Conservation (phyloP, 1,140 invertebrate genomes). For the Bombyx mandarina region DNA sequence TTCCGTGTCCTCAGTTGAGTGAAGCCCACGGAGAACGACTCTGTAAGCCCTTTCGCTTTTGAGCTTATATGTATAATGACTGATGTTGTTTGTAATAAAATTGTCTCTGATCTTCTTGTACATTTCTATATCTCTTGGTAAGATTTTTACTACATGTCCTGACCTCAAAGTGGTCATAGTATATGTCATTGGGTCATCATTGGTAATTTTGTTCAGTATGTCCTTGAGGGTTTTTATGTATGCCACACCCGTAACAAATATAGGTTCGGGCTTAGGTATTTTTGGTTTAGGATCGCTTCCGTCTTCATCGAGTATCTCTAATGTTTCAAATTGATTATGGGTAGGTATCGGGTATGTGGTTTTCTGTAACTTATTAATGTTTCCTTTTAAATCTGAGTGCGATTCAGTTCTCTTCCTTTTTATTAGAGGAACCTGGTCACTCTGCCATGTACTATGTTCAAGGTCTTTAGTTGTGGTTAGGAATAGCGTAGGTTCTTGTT, state of each 20-base stretch:
- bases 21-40: conserved; percentile 36
- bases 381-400: background rate
- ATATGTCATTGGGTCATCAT: conserved; percentile 7
- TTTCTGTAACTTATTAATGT: conserved; percentile 3
- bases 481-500: too few relatives aligned
- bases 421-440: too few relatives aligned
- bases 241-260: conserved; percentile 24
- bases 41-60: conserved; percentile 37
- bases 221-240: conserved; percentile 16
- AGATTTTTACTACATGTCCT: conserved; percentile 23
- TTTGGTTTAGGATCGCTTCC: conserved; percentile 2
- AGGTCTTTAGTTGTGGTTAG: too few relatives aligned
- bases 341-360: conserved; percentile 8
- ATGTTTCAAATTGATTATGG: conserved; percentile 11
- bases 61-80: conserved; percentile 39
- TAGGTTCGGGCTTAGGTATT: conserved; percentile 21
- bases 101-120: conserved; percentile 20
- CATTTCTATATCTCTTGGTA: conserved; percentile 16
- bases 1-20: conserved; percentile 25
- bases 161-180: conserved; percentile 21
- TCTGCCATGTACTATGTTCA: too few relatives aligned
- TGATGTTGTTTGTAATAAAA: conserved; percentile 21
- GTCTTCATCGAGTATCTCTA: conserved; percentile 3
- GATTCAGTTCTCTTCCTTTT: conserved; percentile 8
- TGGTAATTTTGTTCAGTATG: conserved; percentile 7